Conservation (phyloP, 2,888 invertebrate species). For the Coecobrya sp. region DNA sequence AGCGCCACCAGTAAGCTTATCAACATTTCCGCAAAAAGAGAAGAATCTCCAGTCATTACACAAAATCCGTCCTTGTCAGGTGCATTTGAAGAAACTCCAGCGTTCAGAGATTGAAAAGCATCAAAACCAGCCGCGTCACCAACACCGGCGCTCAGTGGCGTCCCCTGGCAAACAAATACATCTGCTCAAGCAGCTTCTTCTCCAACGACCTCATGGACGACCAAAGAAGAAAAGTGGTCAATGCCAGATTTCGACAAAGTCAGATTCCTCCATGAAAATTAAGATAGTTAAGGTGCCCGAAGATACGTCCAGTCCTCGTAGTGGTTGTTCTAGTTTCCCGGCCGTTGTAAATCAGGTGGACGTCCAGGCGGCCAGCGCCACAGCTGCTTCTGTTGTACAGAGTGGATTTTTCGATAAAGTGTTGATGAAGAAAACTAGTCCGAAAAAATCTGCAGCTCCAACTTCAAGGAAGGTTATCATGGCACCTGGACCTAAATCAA, state of each 20-base stretch:
- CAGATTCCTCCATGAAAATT: background rate
- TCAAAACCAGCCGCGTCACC: background rate
- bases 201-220: background rate
- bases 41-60: background rate
- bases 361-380: background rate
- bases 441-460: background rate
- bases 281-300: background rate
- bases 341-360: too few species aligned
- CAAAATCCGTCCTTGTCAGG: background rate
- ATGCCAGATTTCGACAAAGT: background rate
- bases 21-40: too few species aligned
- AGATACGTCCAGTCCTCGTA: too few species aligned
- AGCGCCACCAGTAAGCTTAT: background rate
- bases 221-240: background rate
- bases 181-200: background rate
- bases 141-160: too few species aligned
- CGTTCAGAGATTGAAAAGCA: background rate
- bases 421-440: too few species aligned
- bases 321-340: too few species aligned
- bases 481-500: background rate
- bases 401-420: too few species aligned
- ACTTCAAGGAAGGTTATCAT: background rate
- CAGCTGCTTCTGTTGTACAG: too few species aligned
- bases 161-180: background rate
- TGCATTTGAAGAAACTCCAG: background rate